Evolutionary conservation across 1,140 invertebrate genomes (phyloP).

Genomic region (Anoplophora glabripennis): DNA sequence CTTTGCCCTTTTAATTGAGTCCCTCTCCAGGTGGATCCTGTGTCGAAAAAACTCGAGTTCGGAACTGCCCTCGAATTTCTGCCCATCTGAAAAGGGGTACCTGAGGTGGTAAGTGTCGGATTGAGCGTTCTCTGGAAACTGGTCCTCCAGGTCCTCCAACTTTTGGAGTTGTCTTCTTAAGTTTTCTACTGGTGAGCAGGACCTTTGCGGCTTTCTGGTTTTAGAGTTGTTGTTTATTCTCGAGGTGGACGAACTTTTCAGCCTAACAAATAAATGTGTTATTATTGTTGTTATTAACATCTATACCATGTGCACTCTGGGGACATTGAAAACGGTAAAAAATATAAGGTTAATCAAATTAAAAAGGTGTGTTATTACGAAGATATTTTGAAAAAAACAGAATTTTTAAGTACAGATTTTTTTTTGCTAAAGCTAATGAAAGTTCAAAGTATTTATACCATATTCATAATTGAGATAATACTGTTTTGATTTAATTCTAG

Average conservation of each 20-base stretch:
- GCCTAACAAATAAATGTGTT: constrained; percentile 19
- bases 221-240: constrained; percentile 51
- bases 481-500: too few species aligned
- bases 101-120: constrained; percentile 67
- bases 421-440: too few species aligned
- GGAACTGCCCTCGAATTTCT: constrained; percentile 53
- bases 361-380: too few species aligned
- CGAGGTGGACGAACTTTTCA: constrained; percentile 63
- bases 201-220: constrained; percentile 40
- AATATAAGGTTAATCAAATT: too few species aligned
- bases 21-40: constrained; percentile 72
- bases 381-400: too few species aligned
- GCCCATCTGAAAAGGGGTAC: constrained; percentile 47
- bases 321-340: too few species aligned
- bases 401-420: too few species aligned
- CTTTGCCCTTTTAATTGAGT: constrained; percentile 70
- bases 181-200: constrained; percentile 71
- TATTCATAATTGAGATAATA: too few species aligned
- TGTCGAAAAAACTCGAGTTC: constrained; percentile 79
- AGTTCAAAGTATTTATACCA: too few species aligned
- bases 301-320: too few species aligned
- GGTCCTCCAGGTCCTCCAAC: constrained; percentile 75
- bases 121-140: constrained; percentile 61
- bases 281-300: neutral
- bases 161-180: constrained; percentile 72